phyloP scores from a whole-genome alignment of 2,888 invertebrate species.

The Tuberolachnus salignus region DNA sequence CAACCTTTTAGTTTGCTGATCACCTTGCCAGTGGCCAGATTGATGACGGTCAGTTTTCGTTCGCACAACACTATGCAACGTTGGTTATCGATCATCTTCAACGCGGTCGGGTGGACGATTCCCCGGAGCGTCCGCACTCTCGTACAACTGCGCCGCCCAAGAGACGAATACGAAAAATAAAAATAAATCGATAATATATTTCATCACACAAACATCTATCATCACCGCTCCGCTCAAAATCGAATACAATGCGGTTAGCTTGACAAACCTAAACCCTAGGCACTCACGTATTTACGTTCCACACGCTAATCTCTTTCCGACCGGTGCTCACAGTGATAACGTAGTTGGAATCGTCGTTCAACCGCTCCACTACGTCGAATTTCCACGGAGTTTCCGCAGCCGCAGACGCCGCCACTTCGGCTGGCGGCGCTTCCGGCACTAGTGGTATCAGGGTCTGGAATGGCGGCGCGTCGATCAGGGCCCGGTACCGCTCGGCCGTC shows the following conservation, averaged over 20 bases:
- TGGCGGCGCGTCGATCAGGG: constrained; percentile 1
- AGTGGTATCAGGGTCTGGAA: constrained; percentile 36
- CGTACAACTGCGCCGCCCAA: constrained; percentile 66
- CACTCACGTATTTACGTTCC: constrained; percentile 72
- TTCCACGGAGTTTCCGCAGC: neutral
- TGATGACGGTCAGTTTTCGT: constrained; percentile 79
- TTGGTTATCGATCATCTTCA: constrained; percentile 78
- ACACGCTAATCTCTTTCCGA: constrained; percentile 79
- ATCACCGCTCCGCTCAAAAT: no score
- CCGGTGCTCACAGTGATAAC: constrained; percentile 78
- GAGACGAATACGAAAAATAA: constrained; percentile 50
- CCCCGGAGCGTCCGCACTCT: constrained; percentile 74
- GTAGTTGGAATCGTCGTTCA: constrained; percentile 73
- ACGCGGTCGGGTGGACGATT: constrained; percentile 77
- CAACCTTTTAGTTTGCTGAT: constrained; percentile 64
- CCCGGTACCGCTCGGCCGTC: constrained; percentile 3
- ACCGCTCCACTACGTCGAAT: constrained; percentile 70
- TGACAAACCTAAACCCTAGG: neutral
- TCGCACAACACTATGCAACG: constrained; percentile 81
- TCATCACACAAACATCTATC: no score
- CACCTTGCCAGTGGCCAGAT: constrained; percentile 74
- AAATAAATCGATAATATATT: no score
- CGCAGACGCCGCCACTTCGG: no score
- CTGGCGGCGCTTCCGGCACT: neutral
- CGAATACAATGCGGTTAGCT: no score